Percentiles rank a stretch among this genome's conserved stretches.
Conservation (phyloP, 2,888 invertebrate species). For the Clunio marinus region DNA sequence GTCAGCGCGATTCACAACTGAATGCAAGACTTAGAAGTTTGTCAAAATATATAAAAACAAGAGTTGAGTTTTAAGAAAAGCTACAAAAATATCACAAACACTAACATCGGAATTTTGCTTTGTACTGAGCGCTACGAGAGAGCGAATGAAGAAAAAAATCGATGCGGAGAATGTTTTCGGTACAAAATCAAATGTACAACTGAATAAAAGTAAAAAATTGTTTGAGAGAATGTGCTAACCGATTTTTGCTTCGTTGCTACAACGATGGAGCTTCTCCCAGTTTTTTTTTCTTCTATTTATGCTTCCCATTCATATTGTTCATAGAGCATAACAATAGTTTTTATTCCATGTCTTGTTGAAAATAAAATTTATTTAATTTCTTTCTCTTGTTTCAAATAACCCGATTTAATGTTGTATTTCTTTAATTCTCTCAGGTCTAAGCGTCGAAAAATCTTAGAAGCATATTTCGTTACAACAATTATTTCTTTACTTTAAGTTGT, state of each 20-base stretch:
- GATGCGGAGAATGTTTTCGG: slow-evolving; percentile 19
- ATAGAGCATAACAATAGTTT: slow-evolving; percentile 11
- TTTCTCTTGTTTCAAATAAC: neutral
- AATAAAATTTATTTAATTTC: neutral
- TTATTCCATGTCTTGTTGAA: neutral
- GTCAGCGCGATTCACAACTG: neutral
- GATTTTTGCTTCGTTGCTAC: neutral
- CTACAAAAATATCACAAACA: slow-evolving; percentile 26
- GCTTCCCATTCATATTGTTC: slow-evolving; percentile 14
- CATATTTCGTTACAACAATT: too few relatives aligned
- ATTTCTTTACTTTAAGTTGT: too few relatives aligned
- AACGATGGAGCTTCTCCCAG: slow-evolving; percentile 19
- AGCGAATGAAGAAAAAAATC: slow-evolving; percentile 20
- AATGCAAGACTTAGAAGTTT: neutral
- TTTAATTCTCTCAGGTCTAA: too few relatives aligned
- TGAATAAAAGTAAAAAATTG: slow-evolving; percentile 17
- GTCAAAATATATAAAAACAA: slow-evolving; percentile 17
- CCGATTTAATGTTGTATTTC: too few relatives aligned
- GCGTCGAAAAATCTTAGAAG: too few relatives aligned
- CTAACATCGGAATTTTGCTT: neutral
- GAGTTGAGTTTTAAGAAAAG: slow-evolving; percentile 8
- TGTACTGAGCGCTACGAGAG: neutral
- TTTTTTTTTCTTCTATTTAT: neutral
- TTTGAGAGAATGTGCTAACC: slow-evolving; percentile 23
- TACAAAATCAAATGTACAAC: slow-evolving; percentile 27